Evolutionary conservation across 2,113 vertebrate species (phyloP), one percentile per base, ranked within the genome.

Genomic region (Thunnus maccoyii): DNA sequence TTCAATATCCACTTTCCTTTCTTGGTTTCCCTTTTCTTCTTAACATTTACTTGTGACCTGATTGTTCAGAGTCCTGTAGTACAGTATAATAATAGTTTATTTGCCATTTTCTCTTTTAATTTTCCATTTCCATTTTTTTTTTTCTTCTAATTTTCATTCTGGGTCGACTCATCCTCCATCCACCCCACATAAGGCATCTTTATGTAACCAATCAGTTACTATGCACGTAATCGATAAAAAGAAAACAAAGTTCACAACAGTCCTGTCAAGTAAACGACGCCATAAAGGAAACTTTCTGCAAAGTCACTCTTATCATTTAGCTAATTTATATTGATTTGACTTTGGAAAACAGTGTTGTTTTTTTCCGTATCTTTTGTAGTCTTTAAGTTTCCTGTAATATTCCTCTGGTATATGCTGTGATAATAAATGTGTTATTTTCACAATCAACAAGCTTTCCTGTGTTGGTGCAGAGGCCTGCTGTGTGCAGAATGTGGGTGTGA

Each of bases 371-470:
- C n/a, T 32, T 65, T 65, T 22, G 12, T 56, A 12, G 32, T 36
- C 47, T 51, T 25, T 20, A 22, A 17, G 13, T 57, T 68, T 83
- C 51, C 16, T 65, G 47, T 63, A 50, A 67, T 60, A 9, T 17
- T 22, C 51, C 47, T 20, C 17, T 61, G 44, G 6, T n/a, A 20
- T 48, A 12, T 46, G 44, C 46, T 61, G 25, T 30, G 44, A 69
- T 52, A 52, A 72, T 27, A 12, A 62, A 13, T 2, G 30, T 2
- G 44, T 22, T 47, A 32, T 52, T 76, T 62, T 76, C 30, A 67
- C 66, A 86, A 57, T 32, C 46, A 44, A 12, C 30, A 72, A 20
- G 63, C 20, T 17, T 60, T 48, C 17, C 17, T 87, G 41, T 73
- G 15, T 16, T 27, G 25, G 30, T 77, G 30, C 30, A n/a, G 46